Percentiles rank a stretch among this genome's conserved stretches.
phyloP scores from a whole-genome alignment of 2,113 vertebrate genomes.

The Pteropus alecto region DNA sequence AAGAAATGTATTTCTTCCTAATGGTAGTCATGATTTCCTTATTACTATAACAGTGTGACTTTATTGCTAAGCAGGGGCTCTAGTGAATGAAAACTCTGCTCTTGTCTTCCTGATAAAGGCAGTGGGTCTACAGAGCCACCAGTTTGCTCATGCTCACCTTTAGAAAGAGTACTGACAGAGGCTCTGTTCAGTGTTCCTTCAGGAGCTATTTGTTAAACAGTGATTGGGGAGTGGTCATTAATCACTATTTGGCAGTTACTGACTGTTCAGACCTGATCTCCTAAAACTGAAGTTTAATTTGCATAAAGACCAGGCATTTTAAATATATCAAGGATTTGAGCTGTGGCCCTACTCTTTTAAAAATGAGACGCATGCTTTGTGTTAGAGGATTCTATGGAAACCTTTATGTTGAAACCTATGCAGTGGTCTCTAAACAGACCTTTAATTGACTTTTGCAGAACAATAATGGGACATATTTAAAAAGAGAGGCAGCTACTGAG shows the following conservation, averaged over 20 bases:
- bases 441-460: not conserved
- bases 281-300: not conserved
- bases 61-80: constrained; percentile 68
- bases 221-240: constrained; percentile 68
- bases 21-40: constrained; percentile 45
- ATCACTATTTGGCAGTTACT: constrained; percentile 73
- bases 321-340: not conserved
- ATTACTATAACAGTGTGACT: constrained; percentile 56
- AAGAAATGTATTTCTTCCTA: constrained; percentile 91
- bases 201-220: constrained; percentile 66
- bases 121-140: constrained; percentile 57
- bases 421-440: constrained; percentile 44
- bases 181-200: constrained; percentile 75
- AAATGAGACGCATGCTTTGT: constrained; percentile 59
- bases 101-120: constrained; percentile 64
- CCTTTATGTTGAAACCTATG: constrained; percentile 43
- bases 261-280: constrained; percentile 76
- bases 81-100: constrained; percentile 31
- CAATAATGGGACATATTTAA: not conserved
- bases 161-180: constrained; percentile 54
- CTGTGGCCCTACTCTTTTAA: not conserved
- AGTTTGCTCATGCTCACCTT: constrained; percentile 52
- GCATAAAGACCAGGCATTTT: not conserved
- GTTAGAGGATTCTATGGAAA: constrained; percentile 41
- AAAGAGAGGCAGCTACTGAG: not conserved